Evolutionary conservation across 1,140 invertebrate species (phyloP), one percentile per base, ranked within the genome.

Genomic region (Drosophila cardini): DNA sequence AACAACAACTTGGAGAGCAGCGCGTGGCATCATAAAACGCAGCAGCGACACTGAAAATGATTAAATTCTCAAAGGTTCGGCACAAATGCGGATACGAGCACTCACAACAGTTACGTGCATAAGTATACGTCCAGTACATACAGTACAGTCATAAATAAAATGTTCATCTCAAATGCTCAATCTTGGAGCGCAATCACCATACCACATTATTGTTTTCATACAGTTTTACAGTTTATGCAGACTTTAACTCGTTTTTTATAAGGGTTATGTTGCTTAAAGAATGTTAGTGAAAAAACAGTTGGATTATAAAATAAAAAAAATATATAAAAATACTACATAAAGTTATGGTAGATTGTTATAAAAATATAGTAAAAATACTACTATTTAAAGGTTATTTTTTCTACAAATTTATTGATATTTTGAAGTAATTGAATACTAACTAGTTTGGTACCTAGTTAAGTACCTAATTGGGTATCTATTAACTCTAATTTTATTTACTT

Each of bases 21-120:
- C 74, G 62, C 56, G 56, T 68, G 70, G 38, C 64, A 30, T 63
- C 63, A 63, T 77, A 77, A 77, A 77, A 74, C 58, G 71, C 71
- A 77, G 58, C 75, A 58, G 64, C 36, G 50, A 53, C 71, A 64
- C 46, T 15, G 64, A 70, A 74, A 70, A 77, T 77, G 71, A 77
- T 77, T 77, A 77, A 77, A 77, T 74, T 77, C 70, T 58, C 63
- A 68, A 40, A 18, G 58, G 57, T 62, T 26, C 30, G 15, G 32
- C 52, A 40, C 13, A 32, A 30, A 53, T 42, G 55, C 38, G 65
- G 64, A 67, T 58, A 30, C 21, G 40, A 11, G 11, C 11, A 11
- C 11, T 43, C 16, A 15, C 38, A 32, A 11, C 38, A 16, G 16
- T 16, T 45, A 45, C 30, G 38, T 32, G 32, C 30, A 32, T 48